These are phyloP conservation scores for Peromyscus nudipes DNA, from an alignment of 2,797 vertebrate genomes.

Conservation along the genomic window DNA sequence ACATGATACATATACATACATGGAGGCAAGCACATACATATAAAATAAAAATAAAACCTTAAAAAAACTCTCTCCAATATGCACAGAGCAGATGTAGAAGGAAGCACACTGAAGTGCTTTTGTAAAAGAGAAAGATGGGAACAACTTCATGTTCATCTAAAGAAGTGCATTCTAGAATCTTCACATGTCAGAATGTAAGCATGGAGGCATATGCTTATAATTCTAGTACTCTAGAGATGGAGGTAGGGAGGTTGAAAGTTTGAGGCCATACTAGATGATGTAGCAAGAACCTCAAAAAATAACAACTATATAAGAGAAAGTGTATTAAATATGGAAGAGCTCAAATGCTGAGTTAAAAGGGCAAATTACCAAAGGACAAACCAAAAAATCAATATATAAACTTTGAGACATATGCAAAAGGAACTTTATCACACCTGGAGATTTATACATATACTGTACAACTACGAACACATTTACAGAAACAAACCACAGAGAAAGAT, in stretches of 20 bases:
- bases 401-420: background rate
- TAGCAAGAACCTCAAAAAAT: background rate
- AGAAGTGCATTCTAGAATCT: background rate
- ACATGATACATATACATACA: background rate
- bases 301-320: background rate
- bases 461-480: background rate
- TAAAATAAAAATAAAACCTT: background rate
- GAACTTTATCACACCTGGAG: background rate
- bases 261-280: background rate
- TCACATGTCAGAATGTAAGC: background rate
- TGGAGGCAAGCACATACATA: background rate
- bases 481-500: background rate
- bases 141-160: background rate
- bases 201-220: background rate
- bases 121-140: background rate
- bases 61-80: background rate
- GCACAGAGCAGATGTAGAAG: background rate
- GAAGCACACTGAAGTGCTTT: background rate
- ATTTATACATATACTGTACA: background rate
- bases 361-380: background rate
- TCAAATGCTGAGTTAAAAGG: background rate
- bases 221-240: background rate
- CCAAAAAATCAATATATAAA: background rate
- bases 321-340: background rate
- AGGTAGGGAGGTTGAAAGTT: background rate